These are phyloP conservation scores for Corynorhinus townsendii DNA, from an alignment of 2,113 vertebrate species.

Conservation along the genomic window DNA sequence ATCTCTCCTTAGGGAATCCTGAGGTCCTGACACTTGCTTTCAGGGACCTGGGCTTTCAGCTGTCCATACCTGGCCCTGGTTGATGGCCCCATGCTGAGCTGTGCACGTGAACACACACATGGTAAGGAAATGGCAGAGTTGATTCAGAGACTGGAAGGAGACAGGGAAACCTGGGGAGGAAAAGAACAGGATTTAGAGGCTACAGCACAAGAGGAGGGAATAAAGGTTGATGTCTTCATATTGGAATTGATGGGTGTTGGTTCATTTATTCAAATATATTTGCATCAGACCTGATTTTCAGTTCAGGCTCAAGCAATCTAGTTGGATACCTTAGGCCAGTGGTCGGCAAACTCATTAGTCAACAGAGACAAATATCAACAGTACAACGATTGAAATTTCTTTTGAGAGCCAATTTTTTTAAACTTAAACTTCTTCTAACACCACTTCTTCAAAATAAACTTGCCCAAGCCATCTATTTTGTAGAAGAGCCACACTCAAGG, in stretches of 20 bases:
- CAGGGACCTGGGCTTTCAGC: neutral
- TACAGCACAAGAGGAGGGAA: neutral
- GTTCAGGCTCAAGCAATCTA: neutral
- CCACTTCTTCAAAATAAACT: too few relatives aligned
- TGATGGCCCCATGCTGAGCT: conserved; percentile 62
- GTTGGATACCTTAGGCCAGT: neutral
- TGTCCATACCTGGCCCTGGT: conserved; percentile 65
- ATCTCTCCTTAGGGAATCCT: neutral
- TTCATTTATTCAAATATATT: conserved; percentile 26
- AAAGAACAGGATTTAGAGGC: too few relatives aligned
- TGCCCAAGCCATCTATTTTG: too few relatives aligned
- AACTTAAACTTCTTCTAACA: too few relatives aligned
- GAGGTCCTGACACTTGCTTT: neutral
- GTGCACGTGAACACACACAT: conserved; percentile 69
- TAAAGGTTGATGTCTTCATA: neutral
- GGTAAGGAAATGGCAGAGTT: conserved; percentile 67
- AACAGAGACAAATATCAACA: too few relatives aligned
- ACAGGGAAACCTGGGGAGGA: conserved; percentile 80
- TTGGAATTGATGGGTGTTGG: neutral
- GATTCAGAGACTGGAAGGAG: conserved; percentile 69
- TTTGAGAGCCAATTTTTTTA: too few relatives aligned
- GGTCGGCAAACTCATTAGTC: too few relatives aligned
- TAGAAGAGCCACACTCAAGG: too few relatives aligned
- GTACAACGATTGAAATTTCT: too few relatives aligned
- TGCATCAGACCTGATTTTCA: neutral